Percentiles rank a stretch among this genome's conserved stretches.
Conservation (phyloP, 2,888 invertebrate genomes). For the Trisateles emortualis region DNA sequence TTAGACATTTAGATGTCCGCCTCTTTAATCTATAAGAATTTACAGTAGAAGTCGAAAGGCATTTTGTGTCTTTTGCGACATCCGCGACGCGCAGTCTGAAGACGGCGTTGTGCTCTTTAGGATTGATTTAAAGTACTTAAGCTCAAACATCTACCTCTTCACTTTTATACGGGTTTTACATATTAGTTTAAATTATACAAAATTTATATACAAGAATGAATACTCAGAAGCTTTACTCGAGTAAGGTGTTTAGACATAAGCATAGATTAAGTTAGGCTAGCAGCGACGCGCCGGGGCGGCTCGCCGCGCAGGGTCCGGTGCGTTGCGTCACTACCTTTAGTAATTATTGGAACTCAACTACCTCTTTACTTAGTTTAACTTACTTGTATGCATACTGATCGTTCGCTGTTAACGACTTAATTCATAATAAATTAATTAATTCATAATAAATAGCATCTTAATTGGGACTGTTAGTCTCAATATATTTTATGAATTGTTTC, state of each 20-base stretch:
- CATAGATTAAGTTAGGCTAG: conserved; percentile 69
- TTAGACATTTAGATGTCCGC: conserved; percentile 83
- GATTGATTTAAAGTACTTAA: conserved; percentile 85
- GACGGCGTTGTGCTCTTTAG: conserved; percentile 70
- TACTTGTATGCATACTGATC: conserved; percentile 66
- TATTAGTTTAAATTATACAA: conserved; percentile 87
- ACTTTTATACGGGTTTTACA: conserved; percentile 87
- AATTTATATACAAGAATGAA: conserved; percentile 84
- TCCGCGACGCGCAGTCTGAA: conserved; percentile 58
- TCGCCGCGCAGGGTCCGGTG: conserved; percentile 48
- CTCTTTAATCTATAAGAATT: conserved; percentile 80
- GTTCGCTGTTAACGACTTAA: conserved; percentile 78
- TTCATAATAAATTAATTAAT: conserved; percentile 68
- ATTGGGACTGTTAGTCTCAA: conserved; percentile 81
- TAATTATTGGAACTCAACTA: conserved; percentile 83
- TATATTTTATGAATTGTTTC: conserved; percentile 85
- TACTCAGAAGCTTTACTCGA: conserved; percentile 87
- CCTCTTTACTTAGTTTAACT: conserved; percentile 85
- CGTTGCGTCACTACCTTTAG: conserved; percentile 74
- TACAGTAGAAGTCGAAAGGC: conserved; percentile 60
- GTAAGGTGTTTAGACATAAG: conserved; percentile 81
- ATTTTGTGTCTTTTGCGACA: conserved; percentile 46
- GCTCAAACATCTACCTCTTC: conserved; percentile 86
- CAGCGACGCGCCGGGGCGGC: conserved; percentile 64
- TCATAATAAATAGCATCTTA: conserved; percentile 68